Conservation (phyloP, 2,797 vertebrate species). For the Lateolabrax maculatus region DNA sequence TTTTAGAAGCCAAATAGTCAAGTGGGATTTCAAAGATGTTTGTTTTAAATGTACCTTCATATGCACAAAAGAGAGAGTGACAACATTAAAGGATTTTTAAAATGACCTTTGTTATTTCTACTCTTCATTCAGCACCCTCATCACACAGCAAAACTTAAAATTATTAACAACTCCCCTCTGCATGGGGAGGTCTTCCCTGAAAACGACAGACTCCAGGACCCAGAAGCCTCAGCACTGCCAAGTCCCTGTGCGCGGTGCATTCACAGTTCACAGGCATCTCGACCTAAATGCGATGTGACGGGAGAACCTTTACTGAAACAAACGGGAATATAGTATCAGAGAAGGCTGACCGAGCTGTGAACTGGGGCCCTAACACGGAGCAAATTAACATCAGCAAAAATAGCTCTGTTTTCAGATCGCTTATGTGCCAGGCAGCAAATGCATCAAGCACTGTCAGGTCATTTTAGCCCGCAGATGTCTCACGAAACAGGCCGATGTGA, state of each 20-base stretch:
- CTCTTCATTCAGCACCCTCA: slow-evolving; percentile 1
- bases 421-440: slow-evolving; percentile 80
- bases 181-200: neutral
- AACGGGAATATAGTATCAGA: slow-evolving; percentile 92
- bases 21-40: neutral
- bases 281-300: slow-evolving; percentile 89
- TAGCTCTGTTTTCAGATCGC: slow-evolving; percentile 82
- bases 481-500: slow-evolving; percentile 18
- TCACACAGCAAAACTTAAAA: slow-evolving; percentile 20
- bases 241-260: slow-evolving; percentile 85
- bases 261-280: slow-evolving; percentile 90
- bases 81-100: neutral
- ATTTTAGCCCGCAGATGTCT: slow-evolving; percentile 76
- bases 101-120: neutral
- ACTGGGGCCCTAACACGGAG: slow-evolving; percentile 90
- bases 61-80: neutral
- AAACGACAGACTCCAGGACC: slow-evolving; percentile 69
- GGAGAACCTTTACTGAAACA: slow-evolving; percentile 91
- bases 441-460: slow-evolving; percentile 81
- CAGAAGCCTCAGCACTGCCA: slow-evolving; percentile 48
- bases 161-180: neutral
- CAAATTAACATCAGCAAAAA: slow-evolving; percentile 92
- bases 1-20: neutral
- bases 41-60: neutral
- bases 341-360: slow-evolving; percentile 94